phyloP scores from a whole-genome alignment of 2,113 vertebrate species.

The Balaenoptera acutorostrata region DNA sequence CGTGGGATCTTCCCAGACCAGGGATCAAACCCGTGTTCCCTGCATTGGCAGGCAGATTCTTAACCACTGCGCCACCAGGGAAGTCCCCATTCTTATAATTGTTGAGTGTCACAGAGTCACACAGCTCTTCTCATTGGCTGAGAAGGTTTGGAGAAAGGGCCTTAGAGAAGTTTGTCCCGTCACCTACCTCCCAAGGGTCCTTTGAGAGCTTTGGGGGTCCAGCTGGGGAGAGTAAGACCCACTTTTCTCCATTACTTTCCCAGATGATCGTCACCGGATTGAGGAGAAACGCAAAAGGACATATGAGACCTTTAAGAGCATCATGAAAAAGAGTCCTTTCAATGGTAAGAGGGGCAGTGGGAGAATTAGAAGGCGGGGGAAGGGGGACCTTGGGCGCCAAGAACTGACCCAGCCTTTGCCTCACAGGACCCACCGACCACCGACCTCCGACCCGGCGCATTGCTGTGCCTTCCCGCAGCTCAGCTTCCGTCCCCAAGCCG shows the following conservation, averaged over 20 bases:
- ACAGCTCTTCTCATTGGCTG: not conserved
- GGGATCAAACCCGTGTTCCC: too few species aligned
- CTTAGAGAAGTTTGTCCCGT: not conserved
- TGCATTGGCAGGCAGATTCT: too few species aligned
- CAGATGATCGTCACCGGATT: conserved; percentile 79
- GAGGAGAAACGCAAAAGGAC: conserved; percentile 82
- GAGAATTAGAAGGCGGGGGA: not conserved
- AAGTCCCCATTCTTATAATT: not conserved
- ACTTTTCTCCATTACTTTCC: not conserved
- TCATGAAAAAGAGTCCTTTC: conserved; percentile 79
- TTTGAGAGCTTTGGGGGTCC: not conserved
- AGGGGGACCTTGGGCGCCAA: not conserved
- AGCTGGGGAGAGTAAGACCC: not conserved
- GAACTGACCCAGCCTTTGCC: not conserved
- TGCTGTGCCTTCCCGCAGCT: conserved; percentile 71
- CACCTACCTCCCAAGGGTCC: not conserved
- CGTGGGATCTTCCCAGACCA: too few species aligned
- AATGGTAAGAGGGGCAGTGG: conserved; percentile 51
- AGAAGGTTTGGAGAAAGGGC: not conserved
- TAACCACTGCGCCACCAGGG: too few species aligned
- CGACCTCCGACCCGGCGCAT: conserved; percentile 72
- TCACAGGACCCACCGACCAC: conserved; percentile 60
- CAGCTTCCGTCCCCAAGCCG: conserved; percentile 58
- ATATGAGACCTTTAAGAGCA: conserved; percentile 75
- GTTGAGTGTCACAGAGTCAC: not conserved